phyloP scores from a whole-genome alignment of 2,797 vertebrate species.

The Epinephelus awoara region DNA sequence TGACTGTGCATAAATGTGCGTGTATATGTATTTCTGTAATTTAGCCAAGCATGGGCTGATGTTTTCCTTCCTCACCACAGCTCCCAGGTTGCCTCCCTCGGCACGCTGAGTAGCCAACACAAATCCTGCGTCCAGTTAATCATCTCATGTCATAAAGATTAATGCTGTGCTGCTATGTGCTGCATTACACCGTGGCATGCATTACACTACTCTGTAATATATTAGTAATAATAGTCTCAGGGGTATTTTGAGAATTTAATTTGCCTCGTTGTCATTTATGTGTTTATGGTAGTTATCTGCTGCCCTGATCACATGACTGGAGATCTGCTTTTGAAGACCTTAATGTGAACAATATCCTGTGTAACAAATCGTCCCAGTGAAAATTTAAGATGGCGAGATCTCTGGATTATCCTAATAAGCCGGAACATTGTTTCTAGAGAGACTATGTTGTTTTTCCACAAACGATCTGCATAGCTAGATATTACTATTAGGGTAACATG shows the following conservation, averaged over 20 bases:
- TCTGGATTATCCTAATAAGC: background rate
- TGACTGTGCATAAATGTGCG: constrained; percentile 30
- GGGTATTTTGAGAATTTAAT: constrained; percentile 10
- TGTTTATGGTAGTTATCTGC: background rate
- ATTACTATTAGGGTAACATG: background rate
- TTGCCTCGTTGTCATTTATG: background rate
- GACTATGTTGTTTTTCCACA: background rate
- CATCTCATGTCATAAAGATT: constrained; percentile 55
- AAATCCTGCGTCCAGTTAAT: constrained; percentile 73
- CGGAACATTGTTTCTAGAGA: background rate
- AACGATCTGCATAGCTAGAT: background rate
- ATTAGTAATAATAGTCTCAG: constrained; percentile 8
- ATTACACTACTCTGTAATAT: constrained; percentile 14
- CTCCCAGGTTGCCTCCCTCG: constrained; percentile 59
- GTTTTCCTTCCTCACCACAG: constrained; percentile 77
- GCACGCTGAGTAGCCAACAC: constrained; percentile 67
- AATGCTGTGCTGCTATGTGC: constrained; percentile 21
- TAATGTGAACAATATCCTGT: background rate
- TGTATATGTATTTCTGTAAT: constrained; percentile 61
- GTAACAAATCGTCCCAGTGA: background rate
- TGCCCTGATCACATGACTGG: background rate
- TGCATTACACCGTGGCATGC: background rate
- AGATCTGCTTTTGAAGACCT: background rate
- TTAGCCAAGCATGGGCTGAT: constrained; percentile 47
- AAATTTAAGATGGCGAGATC: background rate